Conservation (phyloP, 2,888 invertebrate genomes). For the Drosophila maculinotata region DNA sequence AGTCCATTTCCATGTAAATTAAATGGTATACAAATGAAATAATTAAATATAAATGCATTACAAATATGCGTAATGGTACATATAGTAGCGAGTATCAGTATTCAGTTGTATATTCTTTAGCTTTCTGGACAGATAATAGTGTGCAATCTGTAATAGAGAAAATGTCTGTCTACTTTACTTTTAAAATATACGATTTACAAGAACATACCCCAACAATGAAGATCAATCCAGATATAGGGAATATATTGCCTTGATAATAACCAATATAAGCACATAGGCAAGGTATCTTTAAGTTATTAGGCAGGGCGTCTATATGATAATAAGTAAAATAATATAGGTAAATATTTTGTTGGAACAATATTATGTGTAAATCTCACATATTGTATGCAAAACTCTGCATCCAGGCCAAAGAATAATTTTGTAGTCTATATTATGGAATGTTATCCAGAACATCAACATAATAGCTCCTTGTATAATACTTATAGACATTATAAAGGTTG, state of each 20-base stretch:
- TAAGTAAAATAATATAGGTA: background rate
- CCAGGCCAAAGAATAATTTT: background rate
- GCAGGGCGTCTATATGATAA: background rate
- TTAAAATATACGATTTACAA: background rate
- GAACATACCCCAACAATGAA: constrained; percentile 4
- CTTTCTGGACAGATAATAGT: background rate
- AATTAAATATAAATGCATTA: too few species aligned
- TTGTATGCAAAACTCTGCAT: background rate
- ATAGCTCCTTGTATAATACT: background rate
- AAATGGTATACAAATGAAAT: too few species aligned
- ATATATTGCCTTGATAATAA: constrained; percentile 1
- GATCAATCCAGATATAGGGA: constrained; percentile 4
- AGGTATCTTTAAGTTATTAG: background rate
- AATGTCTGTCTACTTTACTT: too few species aligned
- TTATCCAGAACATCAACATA: background rate
- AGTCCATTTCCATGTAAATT: too few species aligned
- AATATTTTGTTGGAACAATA: background rate
- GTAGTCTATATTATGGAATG: too few species aligned
- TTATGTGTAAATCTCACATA: background rate
- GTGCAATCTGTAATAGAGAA: too few species aligned
- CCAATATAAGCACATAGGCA: background rate
- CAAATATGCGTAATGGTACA: too few species aligned
- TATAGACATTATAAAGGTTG: background rate
- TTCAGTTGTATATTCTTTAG: too few species aligned
- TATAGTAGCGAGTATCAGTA: too few species aligned